phyloP scores from a whole-genome alignment of 64 coral and sea anemone genomes.

The Astreopora myriophthalma region DNA sequence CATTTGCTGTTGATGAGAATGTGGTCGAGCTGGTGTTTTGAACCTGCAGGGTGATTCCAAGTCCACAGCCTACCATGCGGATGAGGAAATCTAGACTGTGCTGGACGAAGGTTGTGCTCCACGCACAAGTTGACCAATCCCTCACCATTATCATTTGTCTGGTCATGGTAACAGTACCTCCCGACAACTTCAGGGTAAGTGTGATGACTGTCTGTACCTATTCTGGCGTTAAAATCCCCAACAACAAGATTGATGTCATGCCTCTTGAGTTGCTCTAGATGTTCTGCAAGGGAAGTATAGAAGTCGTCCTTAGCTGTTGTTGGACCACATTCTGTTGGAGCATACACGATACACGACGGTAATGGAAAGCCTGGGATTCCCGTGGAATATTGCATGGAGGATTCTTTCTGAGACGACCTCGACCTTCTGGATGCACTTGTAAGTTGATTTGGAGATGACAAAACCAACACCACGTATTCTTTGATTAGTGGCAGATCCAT shows the following conservation, averaged over 20 bases:
- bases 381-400: neutral
- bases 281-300: neutral
- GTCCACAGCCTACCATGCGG: neutral
- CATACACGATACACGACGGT: conserved; percentile 12
- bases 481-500: neutral
- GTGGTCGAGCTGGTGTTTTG: conserved; percentile 5
- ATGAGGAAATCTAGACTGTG: conserved; percentile 40
- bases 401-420: conserved; percentile 37
- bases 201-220: conserved; percentile 27
- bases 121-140: conserved; percentile 6
- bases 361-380: neutral
- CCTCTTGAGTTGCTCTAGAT: neutral
- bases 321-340: conserved; percentile 11
- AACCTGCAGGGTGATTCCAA: neutral
- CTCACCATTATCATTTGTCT: conserved; percentile 38
- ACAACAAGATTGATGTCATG: conserved; percentile 44
- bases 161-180: conserved; percentile 1
- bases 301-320: conserved; percentile 17
- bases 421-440: neutral
- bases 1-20: conserved; percentile 37
- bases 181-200: conserved; percentile 7
- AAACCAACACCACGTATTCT: conserved; percentile 19
- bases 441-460: conserved; percentile 31
- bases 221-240: conserved; percentile 39
- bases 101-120: neutral